Percentiles rank a stretch among this genome's conserved stretches.
These are phyloP conservation scores for Tolmerus cingulatus DNA, from an alignment of 2,888 invertebrate species.

Conservation along the genomic window DNA sequence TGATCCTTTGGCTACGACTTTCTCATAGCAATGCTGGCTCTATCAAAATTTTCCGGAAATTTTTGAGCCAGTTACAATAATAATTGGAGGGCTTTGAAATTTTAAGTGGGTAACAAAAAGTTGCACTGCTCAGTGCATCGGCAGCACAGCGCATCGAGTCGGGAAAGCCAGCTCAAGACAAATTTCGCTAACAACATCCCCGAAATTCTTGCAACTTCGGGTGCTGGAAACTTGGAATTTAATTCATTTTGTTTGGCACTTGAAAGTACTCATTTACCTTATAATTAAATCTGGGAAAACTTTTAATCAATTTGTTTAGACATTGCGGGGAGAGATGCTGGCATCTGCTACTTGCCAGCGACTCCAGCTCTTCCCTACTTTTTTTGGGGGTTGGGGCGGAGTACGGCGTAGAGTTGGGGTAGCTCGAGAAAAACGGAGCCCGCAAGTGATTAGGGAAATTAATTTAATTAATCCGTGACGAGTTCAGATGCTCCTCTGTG, in stretches of 20 bases:
- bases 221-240: conserved; percentile 22
- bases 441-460: conserved; percentile 36
- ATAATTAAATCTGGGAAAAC: conserved; percentile 38
- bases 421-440: not conserved
- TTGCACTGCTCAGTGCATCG: conserved; percentile 16
- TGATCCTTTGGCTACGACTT: not conserved
- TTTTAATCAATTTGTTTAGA: conserved; percentile 42
- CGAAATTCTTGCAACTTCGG: conserved; percentile 35
- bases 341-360: conserved; percentile 8
- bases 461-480: conserved; percentile 41
- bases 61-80: conserved; percentile 13
- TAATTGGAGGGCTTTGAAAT: conserved; percentile 20
- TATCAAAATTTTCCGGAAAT: not conserved
- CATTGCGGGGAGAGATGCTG: not conserved
- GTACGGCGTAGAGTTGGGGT: not conserved
- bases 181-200: not conserved
- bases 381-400: not conserved
- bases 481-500: conserved; percentile 5
- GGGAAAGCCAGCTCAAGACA: not conserved
- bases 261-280: conserved; percentile 39
- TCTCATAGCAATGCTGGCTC: not conserved
- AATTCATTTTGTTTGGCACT: conserved; percentile 36
- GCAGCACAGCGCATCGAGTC: not conserved
- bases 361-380: not conserved
- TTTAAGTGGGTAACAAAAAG: conserved; percentile 29